Base-by-base conservation (phyloP, 2,888 invertebrate genomes). In the Escarpia spicata region DNA sequence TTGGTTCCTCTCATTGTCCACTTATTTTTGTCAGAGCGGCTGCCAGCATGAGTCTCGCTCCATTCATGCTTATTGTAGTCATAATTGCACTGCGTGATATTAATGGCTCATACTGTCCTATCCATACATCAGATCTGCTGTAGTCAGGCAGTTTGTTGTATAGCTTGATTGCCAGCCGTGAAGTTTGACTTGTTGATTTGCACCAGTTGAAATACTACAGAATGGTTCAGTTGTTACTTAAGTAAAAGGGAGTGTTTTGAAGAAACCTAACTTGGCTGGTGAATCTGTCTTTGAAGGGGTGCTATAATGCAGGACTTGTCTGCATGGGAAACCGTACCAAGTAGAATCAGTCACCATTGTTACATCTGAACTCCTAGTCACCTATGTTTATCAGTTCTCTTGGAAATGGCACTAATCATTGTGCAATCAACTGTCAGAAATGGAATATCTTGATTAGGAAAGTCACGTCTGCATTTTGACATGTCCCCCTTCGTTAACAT, bases 41-140 rank as follows among this genome's bases (percentile, higher is more conserved):
- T 75, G 75, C 75, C 75, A 2, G 75, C 75, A 75, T 75, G 75
- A 75, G 75, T 75, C 75, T 75, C 26, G 19, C 75, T 75, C 75
- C 75, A 75, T 75, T 75, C 75, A 75, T 75, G 75, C 75, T 75
- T 75, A n/a, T 75, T 75, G 75, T 75, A 26, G 75, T 75, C 15
- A 75, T 75, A 75, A 75, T 75, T 75, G 75, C 75, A 52, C 4
- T 75, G 75, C n/a, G 26, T 75, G 26, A n/a, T 75, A 75, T 75
- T 75, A 75, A 75, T 75, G 19, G 19, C 75, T 75, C 26, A 6
- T 75, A 75, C 75, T 75, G 75, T 52, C 12, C 75, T 75, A 75
- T 75, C 75, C n/a, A 26, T 19, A 75, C 75, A 75, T 75, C 75
- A 75, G 75, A 75, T 19, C 75, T 75, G 75, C 19, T 6, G 26